These are phyloP conservation scores for Megatriorchis doriae DNA, from an alignment of 2,113 vertebrate genomes.

Conservation along the genomic window DNA sequence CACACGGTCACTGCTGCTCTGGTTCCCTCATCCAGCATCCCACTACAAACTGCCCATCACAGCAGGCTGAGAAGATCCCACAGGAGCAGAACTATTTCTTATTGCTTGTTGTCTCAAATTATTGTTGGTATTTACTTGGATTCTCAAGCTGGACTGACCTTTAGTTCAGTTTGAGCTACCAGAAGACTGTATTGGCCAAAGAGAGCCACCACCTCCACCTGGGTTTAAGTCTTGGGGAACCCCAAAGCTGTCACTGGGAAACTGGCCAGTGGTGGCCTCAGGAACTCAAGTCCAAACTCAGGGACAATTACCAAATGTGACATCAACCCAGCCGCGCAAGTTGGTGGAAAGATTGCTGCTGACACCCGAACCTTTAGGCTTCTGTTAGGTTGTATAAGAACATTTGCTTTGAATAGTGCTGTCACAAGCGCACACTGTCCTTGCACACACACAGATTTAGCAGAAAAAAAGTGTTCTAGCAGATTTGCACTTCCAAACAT, in stretches of 20 bases:
- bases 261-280: not conserved
- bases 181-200: not conserved
- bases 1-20: not conserved
- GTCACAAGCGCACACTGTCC: not conserved
- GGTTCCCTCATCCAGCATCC: not conserved
- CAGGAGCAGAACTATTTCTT: not conserved
- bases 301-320: not conserved
- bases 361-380: not conserved
- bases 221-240: not conserved
- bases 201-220: not conserved
- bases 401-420: not conserved
- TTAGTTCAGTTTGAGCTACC: not conserved
- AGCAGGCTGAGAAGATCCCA: not conserved
- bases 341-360: not conserved
- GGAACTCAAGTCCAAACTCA: not conserved
- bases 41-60: not conserved
- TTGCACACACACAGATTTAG: not conserved
- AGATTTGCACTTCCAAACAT: not conserved
- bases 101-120: not conserved
- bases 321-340: not conserved
- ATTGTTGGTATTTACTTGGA: not conserved
- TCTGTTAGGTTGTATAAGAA: not conserved
- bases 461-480: not conserved
- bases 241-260: not conserved
- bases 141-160: not conserved